These are phyloP conservation scores for mouse (Mus musculus) DNA, from an alignment of 2,113 vertebrate genomes.

Conservation along the genomic window GRCm39 chr4:130858001-130858500, in stretches of 20 bases:
- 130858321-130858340: not conserved
- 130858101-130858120: not conserved
- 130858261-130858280: not conserved
- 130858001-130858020: conserved; percentile 66
- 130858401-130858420: accelerated
- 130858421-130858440: not conserved
- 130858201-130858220: not conserved
- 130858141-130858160: not conserved
- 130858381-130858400: not conserved
- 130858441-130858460: not conserved
- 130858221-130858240: not conserved
- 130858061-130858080: not conserved
- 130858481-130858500: not conserved
- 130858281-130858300: not conserved
- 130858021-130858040: conserved; percentile 50
- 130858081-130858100: not conserved
- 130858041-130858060: too few species aligned
- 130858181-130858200: not conserved
- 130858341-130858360: not conserved
- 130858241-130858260: not conserved
- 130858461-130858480: not conserved
- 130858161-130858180: not conserved
- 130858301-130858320: not conserved
- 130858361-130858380: not conserved
- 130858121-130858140: not conserved